Evolutionary conservation across 2,113 vertebrate species (phyloP).

Genomic region (Epinephelus lanceolatus): DNA sequence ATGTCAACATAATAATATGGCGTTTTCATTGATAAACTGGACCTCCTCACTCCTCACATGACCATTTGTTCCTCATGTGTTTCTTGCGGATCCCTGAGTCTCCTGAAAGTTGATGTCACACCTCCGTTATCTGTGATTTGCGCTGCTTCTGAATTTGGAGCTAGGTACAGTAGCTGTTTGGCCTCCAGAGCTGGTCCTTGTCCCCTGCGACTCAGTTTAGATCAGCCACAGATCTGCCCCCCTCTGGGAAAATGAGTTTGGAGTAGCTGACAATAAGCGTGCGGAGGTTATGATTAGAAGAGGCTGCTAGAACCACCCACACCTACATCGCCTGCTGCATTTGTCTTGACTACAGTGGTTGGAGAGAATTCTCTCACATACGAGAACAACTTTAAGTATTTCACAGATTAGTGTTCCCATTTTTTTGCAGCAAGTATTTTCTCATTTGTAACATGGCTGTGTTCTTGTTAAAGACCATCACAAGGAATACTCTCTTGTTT

Average conservation of each 20-base stretch:
- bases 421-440: conserved; percentile 16
- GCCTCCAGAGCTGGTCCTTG: background rate
- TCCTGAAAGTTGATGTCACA: no score
- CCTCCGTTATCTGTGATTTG: background rate
- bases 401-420: conserved; percentile 8
- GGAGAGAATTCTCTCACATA: background rate
- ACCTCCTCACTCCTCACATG: background rate
- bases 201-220: conserved; percentile 10
- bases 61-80: background rate
- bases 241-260: conserved; percentile 16
- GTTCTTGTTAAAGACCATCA: conserved; percentile 42
- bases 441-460: background rate
- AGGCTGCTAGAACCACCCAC: conserved; percentile 53
- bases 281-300: conserved; percentile 55
- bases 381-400: conserved; percentile 41
- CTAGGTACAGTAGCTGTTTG: conserved; percentile 5
- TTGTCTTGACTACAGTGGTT: conserved; percentile 1
- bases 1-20: background rate
- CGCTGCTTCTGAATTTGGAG: conserved; percentile 1
- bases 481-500: conserved; percentile 7
- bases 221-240: conserved; percentile 32
- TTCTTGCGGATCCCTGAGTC: background rate
- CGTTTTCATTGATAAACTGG: background rate
- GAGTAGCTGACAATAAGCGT: conserved; percentile 40
- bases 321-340: conserved; percentile 19